Percentiles rank a stretch among this genome's conserved stretches.
Conservation (phyloP, 2,113 vertebrate species). For the Paracanthobrama guichenoti region DNA sequence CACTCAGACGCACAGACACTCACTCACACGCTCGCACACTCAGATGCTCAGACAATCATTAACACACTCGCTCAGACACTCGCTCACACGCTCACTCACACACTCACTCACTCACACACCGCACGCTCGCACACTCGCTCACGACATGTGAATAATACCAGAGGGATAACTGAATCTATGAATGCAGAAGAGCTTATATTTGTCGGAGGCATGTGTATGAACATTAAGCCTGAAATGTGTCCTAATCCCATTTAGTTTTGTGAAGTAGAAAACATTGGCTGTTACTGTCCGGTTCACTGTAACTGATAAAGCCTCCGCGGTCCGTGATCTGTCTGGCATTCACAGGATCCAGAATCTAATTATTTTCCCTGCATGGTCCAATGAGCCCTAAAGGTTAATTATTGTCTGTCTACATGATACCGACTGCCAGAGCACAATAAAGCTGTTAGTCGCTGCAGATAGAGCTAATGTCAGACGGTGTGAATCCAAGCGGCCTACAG, state of each 20-base stretch:
- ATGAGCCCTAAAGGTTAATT: constrained; percentile 77
- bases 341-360: constrained; percentile 65
- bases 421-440: constrained; percentile 65
- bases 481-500: background rate
- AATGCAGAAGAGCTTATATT: background rate
- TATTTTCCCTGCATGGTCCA: constrained; percentile 71
- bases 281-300: constrained; percentile 47
- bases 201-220: background rate
- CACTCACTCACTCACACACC: too few relatives aligned
- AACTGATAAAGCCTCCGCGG: constrained; percentile 51
- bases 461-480: background rate
- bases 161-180: background rate
- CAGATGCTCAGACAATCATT: too few relatives aligned
- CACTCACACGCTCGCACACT: too few relatives aligned
- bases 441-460: constrained; percentile 50
- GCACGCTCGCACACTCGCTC: too few relatives aligned
- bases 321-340: constrained; percentile 32
- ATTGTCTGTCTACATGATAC: constrained; percentile 70
- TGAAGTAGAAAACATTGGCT: constrained; percentile 28
- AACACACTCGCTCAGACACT: too few relatives aligned
- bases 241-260: background rate
- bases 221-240: background rate
- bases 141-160: too few relatives aligned
- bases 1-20: too few relatives aligned
- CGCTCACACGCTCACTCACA: too few relatives aligned